phyloP scores from a whole-genome alignment of 2,797 vertebrate species.

The Clarias fuscus region DNA sequence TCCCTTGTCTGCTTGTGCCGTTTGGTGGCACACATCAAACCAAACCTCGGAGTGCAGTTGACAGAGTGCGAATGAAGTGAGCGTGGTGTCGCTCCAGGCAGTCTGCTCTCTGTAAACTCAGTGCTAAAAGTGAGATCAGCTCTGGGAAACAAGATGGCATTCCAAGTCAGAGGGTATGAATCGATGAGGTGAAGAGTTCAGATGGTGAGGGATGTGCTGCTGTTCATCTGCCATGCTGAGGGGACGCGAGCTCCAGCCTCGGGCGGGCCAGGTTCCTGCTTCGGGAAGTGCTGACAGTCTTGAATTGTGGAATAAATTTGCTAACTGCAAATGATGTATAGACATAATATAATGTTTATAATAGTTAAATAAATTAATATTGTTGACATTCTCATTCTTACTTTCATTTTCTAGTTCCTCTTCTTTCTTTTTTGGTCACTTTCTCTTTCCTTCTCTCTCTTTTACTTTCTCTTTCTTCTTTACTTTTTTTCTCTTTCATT shows the following conservation, averaged over 20 bases:
- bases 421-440: too few relatives aligned
- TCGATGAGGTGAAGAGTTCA: not conserved
- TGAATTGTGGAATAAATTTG: too few relatives aligned
- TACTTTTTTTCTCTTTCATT: too few relatives aligned
- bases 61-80: slow-evolving; percentile 11
- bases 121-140: slow-evolving; percentile 7
- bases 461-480: too few relatives aligned
- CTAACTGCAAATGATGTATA: too few relatives aligned
- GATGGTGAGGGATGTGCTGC: not conserved
- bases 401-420: too few relatives aligned
- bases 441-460: too few relatives aligned
- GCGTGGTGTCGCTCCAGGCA: not conserved
- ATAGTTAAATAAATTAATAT: too few relatives aligned
- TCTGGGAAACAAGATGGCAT: not conserved
- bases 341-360: too few relatives aligned
- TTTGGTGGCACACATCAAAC: not conserved
- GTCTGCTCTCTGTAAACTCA: not conserved
- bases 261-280: not conserved
- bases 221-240: not conserved
- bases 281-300: not conserved
- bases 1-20: not conserved
- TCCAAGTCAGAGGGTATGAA: not conserved
- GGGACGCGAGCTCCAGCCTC: not conserved
- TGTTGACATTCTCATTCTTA: too few relatives aligned
- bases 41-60: not conserved